Base-by-base conservation (phyloP, 1,140 invertebrate species). In the Papilio polytes region DNA sequence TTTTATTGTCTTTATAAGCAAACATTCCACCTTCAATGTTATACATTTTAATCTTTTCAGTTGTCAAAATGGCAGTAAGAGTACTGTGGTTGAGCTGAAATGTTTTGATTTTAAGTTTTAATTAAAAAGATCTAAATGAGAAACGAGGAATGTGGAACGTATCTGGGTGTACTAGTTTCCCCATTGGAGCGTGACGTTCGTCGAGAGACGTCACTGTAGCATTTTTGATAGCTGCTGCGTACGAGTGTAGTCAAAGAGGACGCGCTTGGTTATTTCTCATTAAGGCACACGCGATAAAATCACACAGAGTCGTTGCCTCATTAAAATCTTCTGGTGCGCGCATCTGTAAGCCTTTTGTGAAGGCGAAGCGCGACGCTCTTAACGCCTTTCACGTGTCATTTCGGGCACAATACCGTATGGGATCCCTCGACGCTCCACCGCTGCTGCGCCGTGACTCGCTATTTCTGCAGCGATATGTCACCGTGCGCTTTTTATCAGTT, bases 311-410 rank as follows among this genome's bases (percentile, higher is more conserved):
- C 91, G 93, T 94, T 93, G 92, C 92, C 92, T 94, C 93, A 94
- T 94, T 94, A 94, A 94, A 94, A 94, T 94, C 92, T 94, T 94
- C 92, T 94, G 93, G 92, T 92, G 88, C 90, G 88, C 92, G 93
- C 91, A 92, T 93, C 92, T 94, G 93, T 93, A 93, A 94, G 93
- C 92, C 92, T 94, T 94, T 94, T 94, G 92, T 94, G 84, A 88
- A 90, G 90, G 89, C 90, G 89, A 82, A 90, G 82, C 87, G 90
- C 91, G 90, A 85, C 86, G 87, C 93, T 92, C 91, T 92, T 87
- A 85, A 91, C 90, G 92, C 92, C 89, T 94, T 94, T 94, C 93
- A 93, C 89, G 89, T 94, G 92, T 94, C 93, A 94, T 91, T 93
- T 93, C 88, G 89, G 92, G 93, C 86, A 94, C 92, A 94, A 94